These are phyloP conservation scores for Meles meles DNA, from an alignment of 2,113 vertebrate species.

Conservation along the genomic window DNA sequence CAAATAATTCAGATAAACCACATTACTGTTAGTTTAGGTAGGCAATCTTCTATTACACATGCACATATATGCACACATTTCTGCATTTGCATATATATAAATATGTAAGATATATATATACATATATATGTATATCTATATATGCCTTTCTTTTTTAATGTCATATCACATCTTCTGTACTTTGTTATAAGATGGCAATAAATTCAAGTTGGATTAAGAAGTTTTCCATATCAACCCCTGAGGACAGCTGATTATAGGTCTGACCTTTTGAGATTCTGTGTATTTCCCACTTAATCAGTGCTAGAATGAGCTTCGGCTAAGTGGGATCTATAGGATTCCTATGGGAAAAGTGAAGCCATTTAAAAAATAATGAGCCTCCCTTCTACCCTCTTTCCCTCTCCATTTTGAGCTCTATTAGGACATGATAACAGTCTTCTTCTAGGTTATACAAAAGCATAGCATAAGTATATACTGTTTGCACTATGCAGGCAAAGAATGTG, in stretches of 20 bases:
- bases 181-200: conserved; percentile 77
- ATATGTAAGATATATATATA: neutral
- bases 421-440: conserved; percentile 78
- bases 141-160: conserved; percentile 22
- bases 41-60: neutral
- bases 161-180: conserved; percentile 59
- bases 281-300: conserved; percentile 89
- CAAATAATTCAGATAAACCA: neutral
- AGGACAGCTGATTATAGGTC: conserved; percentile 87
- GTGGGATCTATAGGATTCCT: conserved; percentile 83
- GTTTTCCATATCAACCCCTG: conserved; percentile 82
- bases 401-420: conserved; percentile 82
- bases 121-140: neutral
- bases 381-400: conserved; percentile 47
- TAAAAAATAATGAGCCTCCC: conserved; percentile 88
- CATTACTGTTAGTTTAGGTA: neutral
- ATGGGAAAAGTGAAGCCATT: conserved; percentile 85
- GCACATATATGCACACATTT: neutral
- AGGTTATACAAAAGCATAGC: conserved; percentile 73
- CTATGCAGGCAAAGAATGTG: conserved; percentile 45
- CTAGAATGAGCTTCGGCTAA: conserved; percentile 87
- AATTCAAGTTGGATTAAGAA: conserved; percentile 82
- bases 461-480: conserved; percentile 57
- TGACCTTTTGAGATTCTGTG: conserved; percentile 88
- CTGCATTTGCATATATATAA: neutral